phyloP scores from a whole-genome alignment of 2,113 vertebrate genomes.

The Pangasianodon hypophthalmus region DNA sequence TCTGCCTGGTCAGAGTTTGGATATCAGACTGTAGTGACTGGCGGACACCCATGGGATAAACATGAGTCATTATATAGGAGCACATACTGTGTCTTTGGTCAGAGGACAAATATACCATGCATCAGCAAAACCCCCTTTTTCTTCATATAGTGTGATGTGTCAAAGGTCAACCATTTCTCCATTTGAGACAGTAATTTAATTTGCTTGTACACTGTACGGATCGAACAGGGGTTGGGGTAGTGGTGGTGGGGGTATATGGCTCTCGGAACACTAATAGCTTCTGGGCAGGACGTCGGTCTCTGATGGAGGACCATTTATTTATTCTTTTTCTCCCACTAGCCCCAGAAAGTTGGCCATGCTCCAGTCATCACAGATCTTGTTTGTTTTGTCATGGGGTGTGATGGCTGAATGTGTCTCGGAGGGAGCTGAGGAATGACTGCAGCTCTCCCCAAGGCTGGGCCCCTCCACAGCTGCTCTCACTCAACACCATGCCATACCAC shows the following conservation, averaged over 20 bases:
- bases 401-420: constrained; percentile 52
- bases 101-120: constrained; percentile 32
- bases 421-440: constrained; percentile 54
- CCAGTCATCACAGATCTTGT: constrained; percentile 62
- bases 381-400: constrained; percentile 62
- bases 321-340: constrained; percentile 44
- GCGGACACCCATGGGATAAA: constrained; percentile 31
- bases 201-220: constrained; percentile 25
- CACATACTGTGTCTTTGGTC: constrained; percentile 20
- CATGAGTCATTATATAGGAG: constrained; percentile 36
- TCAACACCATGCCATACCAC: constrained; percentile 36
- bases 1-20: constrained; percentile 17
- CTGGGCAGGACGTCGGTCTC: constrained; percentile 6
- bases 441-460: constrained; percentile 39
- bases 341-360: constrained; percentile 46
- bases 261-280: constrained; percentile 51
- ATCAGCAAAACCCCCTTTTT: constrained; percentile 13
- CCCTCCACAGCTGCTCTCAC: constrained; percentile 45
- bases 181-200: constrained; percentile 42
- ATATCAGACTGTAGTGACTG: constrained; percentile 26
- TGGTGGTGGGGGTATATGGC: constrained; percentile 9
- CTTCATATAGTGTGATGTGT: constrained; percentile 19
- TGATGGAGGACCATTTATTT: constrained; percentile 54
- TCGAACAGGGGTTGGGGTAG: background rate
- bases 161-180: constrained; percentile 16